Evolutionary conservation across 2,888 invertebrate genomes (phyloP), one percentile per base, ranked within the genome.

Genomic region (Meteorus colon): DNA sequence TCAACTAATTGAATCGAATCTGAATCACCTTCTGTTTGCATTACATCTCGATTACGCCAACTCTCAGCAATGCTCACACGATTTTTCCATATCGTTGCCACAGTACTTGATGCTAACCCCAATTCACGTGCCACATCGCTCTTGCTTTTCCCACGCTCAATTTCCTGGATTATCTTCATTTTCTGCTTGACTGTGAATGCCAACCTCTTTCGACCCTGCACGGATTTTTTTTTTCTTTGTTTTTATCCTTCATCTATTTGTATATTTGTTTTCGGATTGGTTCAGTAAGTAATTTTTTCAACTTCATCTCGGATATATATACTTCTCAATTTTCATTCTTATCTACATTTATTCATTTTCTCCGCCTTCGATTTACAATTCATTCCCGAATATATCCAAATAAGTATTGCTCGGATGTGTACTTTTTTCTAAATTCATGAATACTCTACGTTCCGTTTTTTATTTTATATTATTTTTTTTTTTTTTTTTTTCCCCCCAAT

Each of bases 181-280:
- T 92, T 92, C 91, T 92, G 91, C 90, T 92, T 91, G 89, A 91
- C 90, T 86, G 91, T 91, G 91, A 92, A 92, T 86, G 91, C 92
- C 86, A 92, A 91, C 89, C 92, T 90, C 90, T 91, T 92, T 87
- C 92, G 91, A 89, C 92, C 92, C 92, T 92, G 91, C 88, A 86
- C 86, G 80, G 80, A 79, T 79, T 75, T 79, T 34, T 69, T 45
- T 73, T 62, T 75, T 51, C 73, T 60, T 19, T 74, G 19, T n/a
- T 34, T n/a, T 65, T n/a, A 29, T 19, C 19, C n/a, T 63, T 31
- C 34, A 31, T 65, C 8, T 19, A 41, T 19, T 41, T n/a, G 2
- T 19, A 14, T 74, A 66, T 74, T 48, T 65, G 55, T 24, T 31
- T 73, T 69, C 68, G 59, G 14, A 16, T 70, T 12, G 19, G 55